A percentile compares a stretch with the other conserved stretches of the same genome.
Evolutionary conservation across 1,140 invertebrate genomes (phyloP).

Genomic region (Diabrotica virgifera): DNA sequence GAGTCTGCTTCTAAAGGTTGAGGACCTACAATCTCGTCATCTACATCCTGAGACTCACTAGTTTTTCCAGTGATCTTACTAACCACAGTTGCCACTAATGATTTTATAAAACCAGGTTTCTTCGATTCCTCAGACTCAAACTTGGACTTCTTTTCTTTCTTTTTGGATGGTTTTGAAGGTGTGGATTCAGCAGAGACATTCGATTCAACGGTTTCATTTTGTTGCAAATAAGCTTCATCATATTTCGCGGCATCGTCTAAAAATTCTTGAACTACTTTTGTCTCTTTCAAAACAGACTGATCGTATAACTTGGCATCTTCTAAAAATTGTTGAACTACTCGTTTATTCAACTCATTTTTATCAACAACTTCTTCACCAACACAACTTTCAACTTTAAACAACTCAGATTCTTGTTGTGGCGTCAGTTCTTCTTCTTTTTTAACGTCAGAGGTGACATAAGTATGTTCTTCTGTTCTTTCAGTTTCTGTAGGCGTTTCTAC

Average conservation of each 20-base stretch:
- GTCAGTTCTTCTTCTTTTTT: constrained; percentile 18
- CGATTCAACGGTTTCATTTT: neutral
- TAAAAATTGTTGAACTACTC: neutral
- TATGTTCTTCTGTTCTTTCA: too few species aligned
- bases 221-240: neutral
- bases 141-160: constrained; percentile 14
- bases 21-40: neutral
- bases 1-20: neutral
- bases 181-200: neutral
- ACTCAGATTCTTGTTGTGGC: constrained; percentile 15
- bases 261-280: neutral
- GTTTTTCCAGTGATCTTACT: constrained; percentile 29
- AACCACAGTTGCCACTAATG: constrained; percentile 37
- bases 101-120: constrained; percentile 35
- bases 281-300: too few species aligned
- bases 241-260: neutral
- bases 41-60: neutral
- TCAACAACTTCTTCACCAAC: constrained; percentile 1
- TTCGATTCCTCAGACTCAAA: constrained; percentile 21
- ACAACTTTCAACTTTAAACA: neutral
- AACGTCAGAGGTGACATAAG: too few species aligned
- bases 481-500: too few species aligned
- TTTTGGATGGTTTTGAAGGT: neutral
- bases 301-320: neutral
- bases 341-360: neutral